phyloP scores from a whole-genome alignment of 1,140 invertebrate genomes.

The Panulirus ornatus region DNA sequence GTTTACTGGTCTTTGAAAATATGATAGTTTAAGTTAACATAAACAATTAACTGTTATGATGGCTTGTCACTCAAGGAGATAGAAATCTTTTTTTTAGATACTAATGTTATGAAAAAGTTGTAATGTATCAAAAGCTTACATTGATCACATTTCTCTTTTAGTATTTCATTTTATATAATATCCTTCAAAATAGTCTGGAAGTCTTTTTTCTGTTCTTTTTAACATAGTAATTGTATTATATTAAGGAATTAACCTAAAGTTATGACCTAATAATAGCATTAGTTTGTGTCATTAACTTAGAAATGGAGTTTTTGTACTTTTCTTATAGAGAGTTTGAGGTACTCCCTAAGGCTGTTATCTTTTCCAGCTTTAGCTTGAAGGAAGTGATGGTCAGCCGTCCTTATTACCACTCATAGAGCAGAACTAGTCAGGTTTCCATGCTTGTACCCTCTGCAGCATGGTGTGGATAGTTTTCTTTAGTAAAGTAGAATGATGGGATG shows the following conservation, averaged over 20 bases:
- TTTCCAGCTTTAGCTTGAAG: conserved; percentile 49
- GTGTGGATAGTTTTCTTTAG: neutral
- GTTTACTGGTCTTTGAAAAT: too few species aligned
- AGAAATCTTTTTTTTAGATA: too few species aligned
- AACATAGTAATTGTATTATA: too few species aligned
- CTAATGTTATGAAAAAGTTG: too few species aligned
- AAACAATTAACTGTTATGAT: too few species aligned
- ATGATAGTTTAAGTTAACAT: too few species aligned
- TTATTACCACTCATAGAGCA: conserved; percentile 1
- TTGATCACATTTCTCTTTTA: too few species aligned
- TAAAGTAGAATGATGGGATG: neutral
- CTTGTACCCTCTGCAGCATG: conserved; percentile 28
- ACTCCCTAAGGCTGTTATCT: conserved; percentile 44
- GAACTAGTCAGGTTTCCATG: conserved; percentile 55
- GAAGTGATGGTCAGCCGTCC: conserved; percentile 33
- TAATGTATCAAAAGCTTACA: too few species aligned
- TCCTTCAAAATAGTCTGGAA: too few species aligned
- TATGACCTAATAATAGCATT: neutral
- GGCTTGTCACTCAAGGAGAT: too few species aligned
- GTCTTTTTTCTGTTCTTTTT: too few species aligned
- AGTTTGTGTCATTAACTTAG: neutral
- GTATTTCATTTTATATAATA: too few species aligned
- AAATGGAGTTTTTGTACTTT: neutral
- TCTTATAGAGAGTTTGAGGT: neutral
- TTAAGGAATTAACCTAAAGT: neutral